Conservation (phyloP, 2,797 vertebrate genomes). For the Loriculus beryllinus region DNA sequence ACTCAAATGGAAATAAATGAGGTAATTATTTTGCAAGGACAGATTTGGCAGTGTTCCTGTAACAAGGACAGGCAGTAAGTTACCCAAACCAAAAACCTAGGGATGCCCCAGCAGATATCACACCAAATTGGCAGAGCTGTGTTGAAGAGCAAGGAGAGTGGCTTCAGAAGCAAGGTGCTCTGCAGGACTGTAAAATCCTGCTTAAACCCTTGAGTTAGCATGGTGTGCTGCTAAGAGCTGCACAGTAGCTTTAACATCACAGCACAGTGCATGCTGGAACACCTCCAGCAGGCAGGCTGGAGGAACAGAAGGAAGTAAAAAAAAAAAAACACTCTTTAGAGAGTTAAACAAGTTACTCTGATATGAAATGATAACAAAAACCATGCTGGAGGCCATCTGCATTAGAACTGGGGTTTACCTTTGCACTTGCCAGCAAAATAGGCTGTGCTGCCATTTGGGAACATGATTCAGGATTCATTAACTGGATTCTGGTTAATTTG, state of each 20-base stretch:
- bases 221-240: background rate
- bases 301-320: conserved; percentile 6
- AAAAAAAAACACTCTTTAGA: background rate
- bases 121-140: background rate
- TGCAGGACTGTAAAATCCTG: background rate
- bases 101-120: background rate
- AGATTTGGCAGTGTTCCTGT: background rate
- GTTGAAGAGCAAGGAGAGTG: background rate
- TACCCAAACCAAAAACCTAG: background rate
- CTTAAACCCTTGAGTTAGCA: background rate
- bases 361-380: background rate
- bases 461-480: conserved; percentile 5
- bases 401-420: background rate
- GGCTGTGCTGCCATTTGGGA: background rate
- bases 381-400: background rate
- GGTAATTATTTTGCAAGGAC: background rate
- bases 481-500: conserved; percentile 5
- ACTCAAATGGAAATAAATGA: background rate
- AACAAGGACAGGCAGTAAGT: background rate
- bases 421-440: background rate
- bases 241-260: background rate
- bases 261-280: background rate
- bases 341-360: background rate
- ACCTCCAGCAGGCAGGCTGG: background rate
- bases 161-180: background rate